Evolutionary conservation across 2,797 vertebrate genomes (phyloP).

Genomic region (Crocidura indochinensis): DNA sequence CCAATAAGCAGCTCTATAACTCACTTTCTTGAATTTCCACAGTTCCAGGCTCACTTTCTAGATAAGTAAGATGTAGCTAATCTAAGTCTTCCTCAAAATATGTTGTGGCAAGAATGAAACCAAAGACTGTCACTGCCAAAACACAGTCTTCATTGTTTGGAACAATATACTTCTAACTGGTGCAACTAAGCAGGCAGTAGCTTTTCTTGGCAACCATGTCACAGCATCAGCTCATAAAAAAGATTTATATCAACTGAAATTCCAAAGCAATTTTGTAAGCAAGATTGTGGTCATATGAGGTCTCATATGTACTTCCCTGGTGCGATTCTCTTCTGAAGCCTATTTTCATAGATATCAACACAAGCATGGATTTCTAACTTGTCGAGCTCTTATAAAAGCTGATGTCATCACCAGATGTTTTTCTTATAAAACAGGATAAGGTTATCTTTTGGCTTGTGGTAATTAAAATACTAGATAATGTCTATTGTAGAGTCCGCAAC

Average conservation of each 20-base stretch:
- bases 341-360: neutral
- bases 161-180: neutral
- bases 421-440: neutral
- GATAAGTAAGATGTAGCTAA: conserved; percentile 31
- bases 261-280: conserved; percentile 26
- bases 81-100: conserved; percentile 28
- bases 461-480: conserved; percentile 32
- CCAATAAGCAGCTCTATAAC: conserved; percentile 34
- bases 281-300: neutral
- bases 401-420: conserved; percentile 27
- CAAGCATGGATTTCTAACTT: conserved; percentile 29
- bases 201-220: conserved; percentile 9
- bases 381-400: conserved; percentile 42
- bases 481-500: neutral
- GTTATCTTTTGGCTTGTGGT: conserved; percentile 10
- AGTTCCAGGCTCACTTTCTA: conserved; percentile 15
- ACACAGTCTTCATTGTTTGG: conserved; percentile 40
- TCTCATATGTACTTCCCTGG: neutral
- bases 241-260: conserved; percentile 9
- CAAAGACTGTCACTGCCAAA: neutral
- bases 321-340: neutral
- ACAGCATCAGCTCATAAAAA: neutral
- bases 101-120: neutral
- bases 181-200: neutral
- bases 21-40: conserved; percentile 14